These are phyloP conservation scores for Stercorarius parasiticus DNA, from an alignment of 2,113 vertebrate species.

Conservation along the genomic window DNA sequence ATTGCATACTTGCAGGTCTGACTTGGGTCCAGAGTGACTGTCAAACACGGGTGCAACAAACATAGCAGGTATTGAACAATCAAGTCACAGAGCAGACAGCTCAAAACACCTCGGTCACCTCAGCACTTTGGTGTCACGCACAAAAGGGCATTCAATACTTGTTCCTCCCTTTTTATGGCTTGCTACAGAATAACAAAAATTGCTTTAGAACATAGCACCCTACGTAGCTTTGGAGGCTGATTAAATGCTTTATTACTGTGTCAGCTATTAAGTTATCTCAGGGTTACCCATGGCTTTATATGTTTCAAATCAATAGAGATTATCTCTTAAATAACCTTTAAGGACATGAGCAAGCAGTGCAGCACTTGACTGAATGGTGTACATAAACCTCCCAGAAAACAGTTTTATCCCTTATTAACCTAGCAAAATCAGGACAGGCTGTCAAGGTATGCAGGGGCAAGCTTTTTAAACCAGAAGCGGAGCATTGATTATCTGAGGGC, in stretches of 20 bases:
- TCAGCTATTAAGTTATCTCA: conserved; percentile 12
- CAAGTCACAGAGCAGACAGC: background rate
- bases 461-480: background rate
- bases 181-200: background rate
- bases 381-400: background rate
- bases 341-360: background rate
- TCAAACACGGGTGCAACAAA: background rate
- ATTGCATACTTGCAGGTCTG: background rate
- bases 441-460: background rate
- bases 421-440: background rate
- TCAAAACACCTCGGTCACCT: background rate
- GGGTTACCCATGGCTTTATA: background rate
- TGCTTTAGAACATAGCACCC: background rate
- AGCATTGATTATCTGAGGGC: background rate
- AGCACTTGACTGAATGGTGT: background rate
- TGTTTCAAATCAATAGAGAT: conserved; percentile 11
- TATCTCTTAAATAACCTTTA: conserved; percentile 15
- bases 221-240: background rate
- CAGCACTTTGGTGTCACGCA: background rate
- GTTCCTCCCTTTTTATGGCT: background rate
- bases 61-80: fast-evolving
- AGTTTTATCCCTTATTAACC: background rate
- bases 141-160: background rate
- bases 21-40: background rate
- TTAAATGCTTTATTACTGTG: background rate